Evolutionary conservation across 1,140 invertebrate species (phyloP), one percentile per base, ranked within the genome.

Genomic region (Drosophila lacteicornis): DNA sequence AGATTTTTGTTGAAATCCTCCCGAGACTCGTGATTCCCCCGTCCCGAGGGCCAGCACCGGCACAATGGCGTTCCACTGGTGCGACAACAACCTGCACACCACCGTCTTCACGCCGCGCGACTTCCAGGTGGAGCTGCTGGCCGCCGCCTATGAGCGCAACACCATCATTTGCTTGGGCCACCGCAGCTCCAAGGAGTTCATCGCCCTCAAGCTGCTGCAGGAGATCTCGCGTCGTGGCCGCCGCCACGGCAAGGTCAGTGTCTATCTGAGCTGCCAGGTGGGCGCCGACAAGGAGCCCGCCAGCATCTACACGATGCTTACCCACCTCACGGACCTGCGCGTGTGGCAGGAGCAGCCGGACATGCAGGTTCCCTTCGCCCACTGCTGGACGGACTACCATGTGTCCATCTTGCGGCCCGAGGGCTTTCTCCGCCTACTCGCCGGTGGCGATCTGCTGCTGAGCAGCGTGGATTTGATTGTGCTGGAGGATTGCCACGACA

Each of bases 141-240:
- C 98, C 87, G 94, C 95, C 33, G 96, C 97, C 0, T 95, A 95
- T 80, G 94, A 96, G 71, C 94, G 94, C 59, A 98, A 99, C 93
- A 96, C 96, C 15, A 97, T 99, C 74, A 95, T 98, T 55, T 98
- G 97, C 92, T 94, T 98, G 46, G 96, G 96, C 49, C 97, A 96
- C 75, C 95, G 95, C 53, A 94, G 95, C 17, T 97, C 97, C 46
- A 98, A 98, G 93, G 96, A 96, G 36, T 99, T 98, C 92, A 96
- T 99, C 78, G 95, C 96, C 8, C 95, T 98, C 9, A 97, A 98
- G 95, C 93, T 99, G 15, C 95, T 99, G 47, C 97, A 98, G 93
- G 96, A 96, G 91, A 91, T 95, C 60, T 94, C 95, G 2, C 94
- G 94, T 93, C 95, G 80, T 82, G 95, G 80, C 91, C 84, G 93